phyloP scores from a whole-genome alignment of 2,797 vertebrate species.

The Siniperca undulata region DNA sequence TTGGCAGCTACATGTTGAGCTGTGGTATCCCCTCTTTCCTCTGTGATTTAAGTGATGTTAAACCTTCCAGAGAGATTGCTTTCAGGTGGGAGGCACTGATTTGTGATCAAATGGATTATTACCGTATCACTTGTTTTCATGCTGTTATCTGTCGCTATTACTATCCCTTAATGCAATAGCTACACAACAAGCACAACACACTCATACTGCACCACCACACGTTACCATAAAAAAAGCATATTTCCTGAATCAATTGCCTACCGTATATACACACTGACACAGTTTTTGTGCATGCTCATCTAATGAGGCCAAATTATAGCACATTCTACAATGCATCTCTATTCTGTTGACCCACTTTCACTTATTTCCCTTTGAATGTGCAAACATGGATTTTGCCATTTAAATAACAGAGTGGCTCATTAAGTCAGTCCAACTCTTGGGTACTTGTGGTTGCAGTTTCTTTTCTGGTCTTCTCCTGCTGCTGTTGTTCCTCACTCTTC shows the following conservation, averaged over 20 bases:
- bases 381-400: slow-evolving; percentile 73
- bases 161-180: slow-evolving; percentile 43
- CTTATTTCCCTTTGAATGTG: slow-evolving; percentile 66
- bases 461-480: slow-evolving; percentile 41
- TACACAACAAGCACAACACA: slow-evolving; percentile 12
- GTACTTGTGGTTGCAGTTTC: slow-evolving; percentile 41
- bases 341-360: slow-evolving; percentile 76
- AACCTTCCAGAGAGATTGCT: slow-evolving; percentile 52
- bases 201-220: slow-evolving; percentile 13
- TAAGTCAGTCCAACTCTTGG: slow-evolving; percentile 55
- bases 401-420: slow-evolving; percentile 70
- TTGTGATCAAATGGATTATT: slow-evolving; percentile 73
- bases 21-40: slow-evolving; percentile 29
- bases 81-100: slow-evolving; percentile 68
- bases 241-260: slow-evolving; percentile 41
- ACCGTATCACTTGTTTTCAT: slow-evolving; percentile 56
- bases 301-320: slow-evolving; percentile 69
- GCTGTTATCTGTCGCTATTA: slow-evolving; percentile 53
- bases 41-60: slow-evolving; percentile 38
- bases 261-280: slow-evolving; percentile 40
- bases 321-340: slow-evolving; percentile 54
- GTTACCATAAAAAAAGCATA: slow-evolving; percentile 24
- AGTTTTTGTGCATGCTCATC: slow-evolving; percentile 57
- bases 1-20: slow-evolving; percentile 37
- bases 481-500: slow-evolving; percentile 29